Base-by-base conservation (phyloP, 2,113 vertebrate genomes). In the Vimba vimba region DNA sequence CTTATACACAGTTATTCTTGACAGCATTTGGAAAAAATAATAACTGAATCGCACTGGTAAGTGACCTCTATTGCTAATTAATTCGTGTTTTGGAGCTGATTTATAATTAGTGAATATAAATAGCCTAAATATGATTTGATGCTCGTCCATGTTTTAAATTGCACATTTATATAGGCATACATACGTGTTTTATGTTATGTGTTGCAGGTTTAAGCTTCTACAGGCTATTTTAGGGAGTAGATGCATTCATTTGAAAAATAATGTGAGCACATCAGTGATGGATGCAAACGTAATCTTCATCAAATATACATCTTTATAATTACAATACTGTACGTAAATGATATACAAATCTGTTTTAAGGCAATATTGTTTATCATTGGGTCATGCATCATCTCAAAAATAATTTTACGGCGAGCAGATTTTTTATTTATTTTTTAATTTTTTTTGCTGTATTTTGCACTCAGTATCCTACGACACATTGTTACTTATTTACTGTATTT, bases 1-100 rank as follows among this genome's bases (percentile, higher is more conserved):
- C 21, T 36, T 60, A 13, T 33, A n/a, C 13, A 45, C 27, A 83
- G 23, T 59, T 77, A 64, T 76, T 86, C 62, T 52, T 52, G 17
- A 33, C 55, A 57, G n/a, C 19, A 62, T 59, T 52, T 52, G 64
- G 59, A 13, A 9, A 33, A 82, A 47, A 36, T 36, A 52, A 52
- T 45, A 69, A 47, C 80, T 11, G 11, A 52, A 17, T 36, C 45
- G 80, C 64, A 9, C 45, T 55, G 85, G 85, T 86, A 75, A 75
- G 79, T 74, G 68, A 12, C 15, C 2, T 60, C 80, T 79, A 39
- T 25, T 59, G n/a, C 7, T 74, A 50, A 27, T 47, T 62, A 30
- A 52, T 52, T 19, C 19, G 17, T n/a, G 75, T 57, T 78, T 33
- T 36, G 25, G 25, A 27, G 25, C 9, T 80, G 6, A 64, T 64